phyloP scores from a whole-genome alignment of 2,888 invertebrate species.

The Lasioglossum figueresi region DNA sequence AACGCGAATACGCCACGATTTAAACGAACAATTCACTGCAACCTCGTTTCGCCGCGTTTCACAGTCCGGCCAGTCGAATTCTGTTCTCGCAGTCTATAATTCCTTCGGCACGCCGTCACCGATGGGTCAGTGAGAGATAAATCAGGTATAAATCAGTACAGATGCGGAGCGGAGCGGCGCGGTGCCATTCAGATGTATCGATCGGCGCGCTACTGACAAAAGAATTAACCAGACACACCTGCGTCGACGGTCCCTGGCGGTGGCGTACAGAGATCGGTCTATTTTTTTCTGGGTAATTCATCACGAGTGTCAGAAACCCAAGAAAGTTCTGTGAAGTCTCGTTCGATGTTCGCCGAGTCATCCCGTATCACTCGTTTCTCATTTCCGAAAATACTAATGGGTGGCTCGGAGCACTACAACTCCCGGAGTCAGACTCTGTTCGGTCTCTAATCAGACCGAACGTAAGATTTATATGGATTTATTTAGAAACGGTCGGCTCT shows the following conservation, averaged over 20 bases:
- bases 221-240: slow-evolving; percentile 57
- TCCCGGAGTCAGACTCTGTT: no score
- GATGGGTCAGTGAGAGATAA: slow-evolving; percentile 42
- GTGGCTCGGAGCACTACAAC: background rate
- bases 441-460: no score
- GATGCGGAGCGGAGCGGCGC: background rate
- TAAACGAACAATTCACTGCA: background rate
- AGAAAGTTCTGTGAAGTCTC: background rate
- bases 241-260: slow-evolving; percentile 24
- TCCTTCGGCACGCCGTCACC: slow-evolving; percentile 31
- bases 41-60: background rate
- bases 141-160: slow-evolving; percentile 42
- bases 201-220: slow-evolving; percentile 39
- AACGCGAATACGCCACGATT: background rate
- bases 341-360: background rate
- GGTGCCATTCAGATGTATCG: slow-evolving; percentile 37
- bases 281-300: slow-evolving; percentile 59
- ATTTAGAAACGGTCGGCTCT: no score
- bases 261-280: slow-evolving; percentile 23
- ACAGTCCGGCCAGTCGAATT: slow-evolving; percentile 27
- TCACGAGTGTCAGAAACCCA: slow-evolving; percentile 43
- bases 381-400: background rate
- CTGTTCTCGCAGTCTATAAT: slow-evolving; percentile 42
- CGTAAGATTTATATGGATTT: no score
- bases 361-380: background rate